These are phyloP conservation scores for Goniozus legneri DNA, from an alignment of 1,140 invertebrate genomes.

Conservation along the genomic window DNA sequence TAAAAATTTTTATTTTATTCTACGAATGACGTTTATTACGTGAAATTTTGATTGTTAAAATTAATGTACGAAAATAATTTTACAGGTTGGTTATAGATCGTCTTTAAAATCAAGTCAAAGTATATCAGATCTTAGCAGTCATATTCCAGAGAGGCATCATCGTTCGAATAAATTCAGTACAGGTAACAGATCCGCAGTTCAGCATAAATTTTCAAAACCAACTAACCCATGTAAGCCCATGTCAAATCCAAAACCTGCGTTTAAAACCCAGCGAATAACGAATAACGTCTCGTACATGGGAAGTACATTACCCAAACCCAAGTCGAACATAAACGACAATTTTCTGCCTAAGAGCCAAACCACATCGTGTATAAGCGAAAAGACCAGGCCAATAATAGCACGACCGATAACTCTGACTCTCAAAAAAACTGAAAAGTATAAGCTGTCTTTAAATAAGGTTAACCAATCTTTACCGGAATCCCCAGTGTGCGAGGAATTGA, in stretches of 20 bases:
- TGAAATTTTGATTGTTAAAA: conserved; percentile 1
- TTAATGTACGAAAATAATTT: conserved; percentile 14
- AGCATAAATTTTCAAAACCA: conserved; percentile 44
- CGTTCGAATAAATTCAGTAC: conserved; percentile 40
- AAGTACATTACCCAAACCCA: conserved; percentile 34
- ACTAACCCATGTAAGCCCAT: conserved; percentile 44
- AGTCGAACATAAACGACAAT: conserved; percentile 33
- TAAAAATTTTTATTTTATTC: conserved; percentile 52
- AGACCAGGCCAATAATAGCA: conserved; percentile 26
- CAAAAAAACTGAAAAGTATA: conserved; percentile 52
- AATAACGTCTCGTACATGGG: conserved; percentile 40
- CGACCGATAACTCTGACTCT: conserved; percentile 44
- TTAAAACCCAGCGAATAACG: conserved; percentile 39
- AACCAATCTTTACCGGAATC: conserved; percentile 53
- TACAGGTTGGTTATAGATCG: conserved; percentile 70
- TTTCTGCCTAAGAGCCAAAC: conserved; percentile 41
- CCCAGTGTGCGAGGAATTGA: conserved; percentile 52
- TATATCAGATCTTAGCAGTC: conserved; percentile 68
- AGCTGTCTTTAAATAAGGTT: conserved; percentile 44
- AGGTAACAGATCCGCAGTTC: conserved; percentile 43
- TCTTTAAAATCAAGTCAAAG: conserved; percentile 79
- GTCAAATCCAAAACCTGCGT: conserved; percentile 38
- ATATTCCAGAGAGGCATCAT: conserved; percentile 58
- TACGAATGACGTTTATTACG: neutral
- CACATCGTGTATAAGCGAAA: conserved; percentile 37